Conservation (phyloP, 1,140 invertebrate species). For the Cylas formicarius region DNA sequence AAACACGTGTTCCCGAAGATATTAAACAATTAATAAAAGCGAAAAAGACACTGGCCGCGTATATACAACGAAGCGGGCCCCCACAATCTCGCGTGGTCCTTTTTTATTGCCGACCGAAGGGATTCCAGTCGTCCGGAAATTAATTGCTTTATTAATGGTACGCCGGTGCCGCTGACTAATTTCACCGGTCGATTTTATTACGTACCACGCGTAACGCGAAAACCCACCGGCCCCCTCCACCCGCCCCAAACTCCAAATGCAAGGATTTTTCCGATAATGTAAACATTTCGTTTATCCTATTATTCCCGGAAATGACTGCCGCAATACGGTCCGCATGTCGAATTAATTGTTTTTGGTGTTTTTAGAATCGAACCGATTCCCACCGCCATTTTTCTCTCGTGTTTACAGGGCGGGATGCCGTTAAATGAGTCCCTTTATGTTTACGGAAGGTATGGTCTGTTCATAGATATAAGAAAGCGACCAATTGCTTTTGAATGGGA, state of each 20-base stretch:
- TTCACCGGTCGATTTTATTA: conserved; percentile 4
- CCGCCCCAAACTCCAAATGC: conserved; percentile 1
- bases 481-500: too few species aligned
- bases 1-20: conserved; percentile 40
- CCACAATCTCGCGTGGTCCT: too few species aligned
- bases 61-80: too few species aligned
- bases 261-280: conserved; percentile 4
- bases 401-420: too few species aligned
- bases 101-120: too few species aligned
- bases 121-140: too few species aligned
- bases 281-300: conserved; percentile 1
- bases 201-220: conserved; percentile 3
- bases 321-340: background rate
- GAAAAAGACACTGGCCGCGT: too few species aligned
- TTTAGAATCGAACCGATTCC: background rate
- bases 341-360: conserved; percentile 3
- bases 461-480: too few species aligned
- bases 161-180: background rate
- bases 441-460: too few species aligned
- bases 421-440: too few species aligned
- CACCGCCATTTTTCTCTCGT: background rate
- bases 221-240: too few species aligned
- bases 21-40: conserved; percentile 39
- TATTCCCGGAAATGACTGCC: conserved; percentile 1
- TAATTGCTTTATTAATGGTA: conserved; percentile 5